These are phyloP conservation scores for Hyla sarda DNA, from an alignment of 2,113 vertebrate genomes.

Conservation along the genomic window DNA sequence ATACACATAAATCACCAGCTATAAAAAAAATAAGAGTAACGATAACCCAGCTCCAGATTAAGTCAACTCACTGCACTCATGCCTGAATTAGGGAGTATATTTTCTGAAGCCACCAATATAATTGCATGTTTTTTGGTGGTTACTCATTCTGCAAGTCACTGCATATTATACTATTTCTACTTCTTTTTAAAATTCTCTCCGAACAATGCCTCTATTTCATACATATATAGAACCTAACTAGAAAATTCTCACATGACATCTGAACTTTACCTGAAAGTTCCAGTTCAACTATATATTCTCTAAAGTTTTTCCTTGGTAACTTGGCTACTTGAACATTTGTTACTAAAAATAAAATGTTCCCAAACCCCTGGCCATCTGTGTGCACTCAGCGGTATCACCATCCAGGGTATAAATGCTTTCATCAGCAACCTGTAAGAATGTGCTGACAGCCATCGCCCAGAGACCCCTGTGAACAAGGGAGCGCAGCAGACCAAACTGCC, in stretches of 20 bases:
- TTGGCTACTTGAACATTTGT: constrained; percentile 3
- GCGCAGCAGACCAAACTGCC: constrained; percentile 23
- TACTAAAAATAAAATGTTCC: constrained; percentile 19
- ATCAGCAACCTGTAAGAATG: constrained; percentile 51
- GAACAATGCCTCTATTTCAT: background rate
- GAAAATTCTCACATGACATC: background rate
- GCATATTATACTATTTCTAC: no score
- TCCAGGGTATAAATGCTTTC: constrained; percentile 44
- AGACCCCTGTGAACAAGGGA: constrained; percentile 32
- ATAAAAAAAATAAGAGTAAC: no score
- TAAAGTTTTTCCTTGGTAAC: background rate
- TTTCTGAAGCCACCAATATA: background rate
- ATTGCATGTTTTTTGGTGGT: background rate
- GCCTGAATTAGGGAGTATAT: no score
- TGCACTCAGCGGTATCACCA: constrained; percentile 6
- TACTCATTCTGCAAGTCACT: no score
- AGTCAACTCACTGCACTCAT: no score
- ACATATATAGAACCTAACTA: background rate
- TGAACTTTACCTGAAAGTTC: background rate
- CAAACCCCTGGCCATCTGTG: constrained; percentile 45
- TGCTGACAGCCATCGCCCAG: constrained; percentile 35
- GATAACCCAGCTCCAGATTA: no score
- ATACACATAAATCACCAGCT: no score
- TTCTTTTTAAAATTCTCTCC: no score
- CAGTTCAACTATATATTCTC: background rate